Evolutionary conservation across 2,113 vertebrate genomes (phyloP), one percentile per base, ranked within the genome.

Genomic region (Corythornis cristatus): DNA sequence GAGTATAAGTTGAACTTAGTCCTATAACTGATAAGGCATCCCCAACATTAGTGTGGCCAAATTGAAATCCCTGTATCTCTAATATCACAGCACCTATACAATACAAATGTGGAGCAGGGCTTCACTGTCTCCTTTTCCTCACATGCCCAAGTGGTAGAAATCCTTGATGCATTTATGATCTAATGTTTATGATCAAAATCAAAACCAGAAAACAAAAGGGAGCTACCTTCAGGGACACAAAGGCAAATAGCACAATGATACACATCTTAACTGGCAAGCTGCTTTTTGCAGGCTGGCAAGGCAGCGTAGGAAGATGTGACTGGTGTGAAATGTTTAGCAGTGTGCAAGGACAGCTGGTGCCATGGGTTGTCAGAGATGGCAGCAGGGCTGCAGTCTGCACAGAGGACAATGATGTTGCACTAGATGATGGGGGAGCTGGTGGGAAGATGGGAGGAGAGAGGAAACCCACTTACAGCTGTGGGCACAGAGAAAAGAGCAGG

Each of bases 311-410:
- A 72, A 35, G 12, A 61, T 1, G 1, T 67, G 58, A 23, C 12
- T 78, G 61, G 5, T 53, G 72, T 61, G 35, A 73, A 88, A 68
- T 19, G n/a, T 45, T 80, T 87, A 43, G 5, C 12, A 80, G 48
- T 37, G 22, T 22, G 23, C 1, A 3, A 28, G 37, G 58, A 28
- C 56, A 68, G 23, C 51, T 70, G 29, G 22, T 42, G 64, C 48
- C 2, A 2, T 3, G 8, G 6, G 8, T 64, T 85, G 46, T 89
- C 58, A 40, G 53, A 83, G 61, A 22, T 46, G 61, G 35, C 42
- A 91, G 71, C 0, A 0, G 68, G 61, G 40, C 50, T 48, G 29
- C 48, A 75, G 6, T 56, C 26, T 53, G n/a, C 37, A n/a, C 0
- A 0, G n/a, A 42, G 48, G 40, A 64, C 29, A 85, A 75, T 29